phyloP scores from a whole-genome alignment of 2,888 invertebrate genomes.

The Eupithecia abbreviata region DNA sequence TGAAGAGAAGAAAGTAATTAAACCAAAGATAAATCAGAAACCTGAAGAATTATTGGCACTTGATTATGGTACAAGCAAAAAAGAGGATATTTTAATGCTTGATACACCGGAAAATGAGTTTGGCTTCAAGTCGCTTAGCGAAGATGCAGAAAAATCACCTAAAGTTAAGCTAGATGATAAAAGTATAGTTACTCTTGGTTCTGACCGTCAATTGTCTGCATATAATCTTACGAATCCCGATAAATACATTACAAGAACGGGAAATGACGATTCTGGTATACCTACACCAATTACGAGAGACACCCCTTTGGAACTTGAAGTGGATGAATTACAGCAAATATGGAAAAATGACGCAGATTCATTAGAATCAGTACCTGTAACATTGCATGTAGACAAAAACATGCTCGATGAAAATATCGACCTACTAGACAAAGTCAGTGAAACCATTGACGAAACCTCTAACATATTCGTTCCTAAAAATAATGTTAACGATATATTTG shows the following conservation, averaged over 20 bases:
- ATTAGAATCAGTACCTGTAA: constrained; percentile 15
- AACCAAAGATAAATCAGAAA: background rate
- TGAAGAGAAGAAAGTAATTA: background rate
- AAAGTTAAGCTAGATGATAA: background rate
- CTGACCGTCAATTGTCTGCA: background rate
- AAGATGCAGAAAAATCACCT: background rate
- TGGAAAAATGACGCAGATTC: constrained; percentile 31
- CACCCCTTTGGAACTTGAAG: constrained; percentile 13
- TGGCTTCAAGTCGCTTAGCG: background rate
- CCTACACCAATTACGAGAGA: constrained; percentile 17
- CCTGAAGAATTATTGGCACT: background rate
- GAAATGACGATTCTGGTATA: constrained; percentile 3
- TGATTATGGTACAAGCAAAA: background rate
- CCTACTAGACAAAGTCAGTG: background rate
- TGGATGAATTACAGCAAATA: constrained; percentile 25
- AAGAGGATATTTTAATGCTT: background rate
- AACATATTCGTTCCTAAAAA: background rate
- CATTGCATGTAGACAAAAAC: background rate
- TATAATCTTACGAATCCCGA: background rate
- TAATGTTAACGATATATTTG: background rate
- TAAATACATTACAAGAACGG: too few relatives aligned
- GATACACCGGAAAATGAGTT: background rate
- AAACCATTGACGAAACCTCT: background rate
- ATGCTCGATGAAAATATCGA: background rate
- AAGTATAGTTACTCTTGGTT: background rate